Evolutionary conservation across 2,797 vertebrate species (phyloP).

Genomic region (Gobio occitaniae): DNA sequence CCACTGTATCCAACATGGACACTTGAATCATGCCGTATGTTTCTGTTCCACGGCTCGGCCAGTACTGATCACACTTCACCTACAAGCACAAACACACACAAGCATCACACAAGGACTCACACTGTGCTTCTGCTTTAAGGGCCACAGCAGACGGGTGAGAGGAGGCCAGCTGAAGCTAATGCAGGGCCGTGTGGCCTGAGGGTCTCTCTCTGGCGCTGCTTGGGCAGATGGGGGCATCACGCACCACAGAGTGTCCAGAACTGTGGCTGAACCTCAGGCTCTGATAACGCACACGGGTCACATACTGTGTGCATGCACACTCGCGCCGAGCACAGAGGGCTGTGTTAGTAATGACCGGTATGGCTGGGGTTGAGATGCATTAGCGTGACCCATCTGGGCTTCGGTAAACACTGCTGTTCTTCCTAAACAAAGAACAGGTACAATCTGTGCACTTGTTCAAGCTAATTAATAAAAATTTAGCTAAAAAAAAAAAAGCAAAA

Average conservation of each 20-base stretch:
- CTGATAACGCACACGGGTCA: slow-evolving; percentile 26
- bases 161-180: neutral
- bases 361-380: slow-evolving; percentile 12
- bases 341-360: slow-evolving; percentile 1
- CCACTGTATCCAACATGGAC: slow-evolving; percentile 90
- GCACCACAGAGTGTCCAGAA: slow-evolving; percentile 7
- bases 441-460: neutral
- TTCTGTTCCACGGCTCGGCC: slow-evolving; percentile 85
- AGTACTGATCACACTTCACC: slow-evolving; percentile 98
- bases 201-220: slow-evolving; percentile 11
- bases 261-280: slow-evolving; percentile 2
- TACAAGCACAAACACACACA: slow-evolving; percentile 62
- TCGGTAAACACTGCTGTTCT: neutral
- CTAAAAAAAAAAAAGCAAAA: neutral
- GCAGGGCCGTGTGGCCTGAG: slow-evolving; percentile 1
- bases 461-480: neutral
- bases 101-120: neutral
- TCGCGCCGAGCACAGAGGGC: neutral
- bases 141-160: neutral
- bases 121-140: neutral
- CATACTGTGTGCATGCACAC: slow-evolving; percentile 13
- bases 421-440: neutral
- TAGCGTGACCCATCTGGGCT: slow-evolving; percentile 24
- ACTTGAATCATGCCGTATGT: slow-evolving; percentile 92
- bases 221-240: slow-evolving; percentile 25